These are phyloP conservation scores for Drosophila siamana DNA, from an alignment of 2,888 invertebrate genomes.

Conservation along the genomic window DNA sequence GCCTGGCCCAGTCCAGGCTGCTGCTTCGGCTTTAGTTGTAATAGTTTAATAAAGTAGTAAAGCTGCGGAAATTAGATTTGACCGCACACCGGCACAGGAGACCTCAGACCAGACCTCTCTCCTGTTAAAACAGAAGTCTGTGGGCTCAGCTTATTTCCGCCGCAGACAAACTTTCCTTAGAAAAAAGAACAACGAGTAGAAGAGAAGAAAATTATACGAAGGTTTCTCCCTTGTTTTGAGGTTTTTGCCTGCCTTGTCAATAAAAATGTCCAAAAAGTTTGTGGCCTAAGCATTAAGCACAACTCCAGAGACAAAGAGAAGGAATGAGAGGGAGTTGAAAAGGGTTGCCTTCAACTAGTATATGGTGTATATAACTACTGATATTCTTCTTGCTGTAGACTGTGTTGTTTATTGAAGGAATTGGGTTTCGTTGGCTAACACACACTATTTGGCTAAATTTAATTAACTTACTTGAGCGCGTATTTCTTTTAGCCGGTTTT, in stretches of 20 bases:
- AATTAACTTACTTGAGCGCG: conserved; percentile 80
- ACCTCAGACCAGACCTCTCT: conserved; percentile 22
- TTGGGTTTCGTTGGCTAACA: conserved; percentile 15
- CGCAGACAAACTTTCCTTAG: conserved; percentile 70
- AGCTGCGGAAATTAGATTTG: conserved; percentile 83
- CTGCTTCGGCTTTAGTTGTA: conserved; percentile 67
- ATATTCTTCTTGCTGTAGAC: conserved; percentile 11
- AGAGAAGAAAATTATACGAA: conserved; percentile 60
- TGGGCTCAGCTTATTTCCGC: conserved; percentile 69
- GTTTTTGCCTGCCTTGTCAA: conserved; percentile 70
- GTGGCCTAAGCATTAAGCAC: conserved; percentile 71
- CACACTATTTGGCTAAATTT: conserved; percentile 64
- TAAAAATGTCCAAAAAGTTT: conserved; percentile 81
- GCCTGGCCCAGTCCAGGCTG: conserved; percentile 18
- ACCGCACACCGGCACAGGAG: conserved; percentile 69
- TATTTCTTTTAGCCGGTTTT: conserved; percentile 28
- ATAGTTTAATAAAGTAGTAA: conserved; percentile 83
- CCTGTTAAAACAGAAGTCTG: conserved; percentile 53
- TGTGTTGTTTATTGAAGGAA: conserved; percentile 34
- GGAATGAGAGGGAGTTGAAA: conserved; percentile 53
- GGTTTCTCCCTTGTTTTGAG: conserved; percentile 57
- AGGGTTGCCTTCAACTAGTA: conserved; percentile 56
- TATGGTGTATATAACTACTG: conserved; percentile 13
- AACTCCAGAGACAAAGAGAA: conserved; percentile 9
- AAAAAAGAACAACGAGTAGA: too few relatives aligned